Conservation (phyloP, 2,797 vertebrate genomes). For the Bradypodion ventrale region DNA sequence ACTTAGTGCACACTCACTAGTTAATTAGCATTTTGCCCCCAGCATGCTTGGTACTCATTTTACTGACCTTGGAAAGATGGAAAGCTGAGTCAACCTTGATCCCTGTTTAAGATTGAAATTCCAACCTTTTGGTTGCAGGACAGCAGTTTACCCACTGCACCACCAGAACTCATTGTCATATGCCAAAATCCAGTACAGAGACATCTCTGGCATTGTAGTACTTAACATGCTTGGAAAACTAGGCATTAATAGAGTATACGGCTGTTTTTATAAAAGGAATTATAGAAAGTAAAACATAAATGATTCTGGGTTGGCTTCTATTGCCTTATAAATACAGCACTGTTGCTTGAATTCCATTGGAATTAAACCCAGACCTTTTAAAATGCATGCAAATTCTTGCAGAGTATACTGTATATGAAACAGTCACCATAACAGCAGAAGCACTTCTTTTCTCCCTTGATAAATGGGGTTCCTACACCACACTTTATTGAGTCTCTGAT, state of each 20-base stretch:
- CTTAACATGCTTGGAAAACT: slow-evolving; percentile 58
- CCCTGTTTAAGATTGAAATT: too few species aligned
- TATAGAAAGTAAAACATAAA: slow-evolving; percentile 66
- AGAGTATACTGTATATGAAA: slow-evolving; percentile 84
- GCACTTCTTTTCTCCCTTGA: slow-evolving; percentile 78
- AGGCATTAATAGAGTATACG: slow-evolving; percentile 58
- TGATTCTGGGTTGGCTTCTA: slow-evolving; percentile 61
- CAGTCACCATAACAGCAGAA: slow-evolving; percentile 75
- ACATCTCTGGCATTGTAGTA: slow-evolving; percentile 53
- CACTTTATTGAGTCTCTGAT: slow-evolving; percentile 86
- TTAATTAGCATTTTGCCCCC: too few species aligned
- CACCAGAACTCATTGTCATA: too few species aligned
- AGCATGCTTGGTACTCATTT: too few species aligned
- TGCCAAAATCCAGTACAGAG: slow-evolving; percentile 41
- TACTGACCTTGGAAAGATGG: too few species aligned
- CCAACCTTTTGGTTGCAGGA: too few species aligned
- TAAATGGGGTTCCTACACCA: slow-evolving; percentile 82
- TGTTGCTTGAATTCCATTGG: slow-evolving; percentile 76
- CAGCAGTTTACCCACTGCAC: too few species aligned
- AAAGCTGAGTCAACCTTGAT: too few species aligned
- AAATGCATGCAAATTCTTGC: slow-evolving; percentile 83
- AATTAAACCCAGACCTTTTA: slow-evolving; percentile 81
- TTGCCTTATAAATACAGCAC: slow-evolving; percentile 71
- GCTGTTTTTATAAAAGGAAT: slow-evolving; percentile 55
- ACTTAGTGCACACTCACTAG: too few species aligned